phyloP scores from a whole-genome alignment of 2,113 vertebrate genomes.

The Ictalurus punctatus region DNA sequence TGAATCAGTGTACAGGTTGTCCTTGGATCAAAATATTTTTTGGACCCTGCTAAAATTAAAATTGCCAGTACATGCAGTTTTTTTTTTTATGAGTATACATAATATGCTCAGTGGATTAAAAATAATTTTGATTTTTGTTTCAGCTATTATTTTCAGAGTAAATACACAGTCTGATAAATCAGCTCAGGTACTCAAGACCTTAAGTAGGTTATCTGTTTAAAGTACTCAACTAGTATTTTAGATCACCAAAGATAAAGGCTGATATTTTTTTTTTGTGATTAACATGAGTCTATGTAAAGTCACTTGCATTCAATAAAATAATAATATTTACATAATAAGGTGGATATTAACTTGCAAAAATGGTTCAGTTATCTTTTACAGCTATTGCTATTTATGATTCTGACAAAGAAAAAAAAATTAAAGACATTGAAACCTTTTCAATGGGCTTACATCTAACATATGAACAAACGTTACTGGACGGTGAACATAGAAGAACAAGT shows the following conservation, averaged over 20 bases:
- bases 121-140: background rate
- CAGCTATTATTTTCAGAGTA: background rate
- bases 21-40: background rate
- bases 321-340: background rate
- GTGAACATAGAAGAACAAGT: constrained; percentile 59
- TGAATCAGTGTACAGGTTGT: background rate
- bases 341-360: background rate
- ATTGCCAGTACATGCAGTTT: background rate
- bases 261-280: background rate
- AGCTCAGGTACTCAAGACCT: background rate
- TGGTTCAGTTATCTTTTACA: background rate
- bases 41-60: background rate
- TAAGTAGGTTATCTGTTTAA: background rate
- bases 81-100: background rate
- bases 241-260: background rate
- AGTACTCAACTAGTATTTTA: background rate
- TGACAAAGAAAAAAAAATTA: constrained; percentile 54
- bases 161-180: background rate
- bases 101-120: background rate
- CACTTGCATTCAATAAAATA: background rate
- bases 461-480: constrained; percentile 59
- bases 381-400: background rate
- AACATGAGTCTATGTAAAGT: background rate
- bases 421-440: constrained; percentile 54
- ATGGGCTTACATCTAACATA: constrained; percentile 55